Conservation (phyloP, 2,888 invertebrate species). For the Subacronicta megacephala region DNA sequence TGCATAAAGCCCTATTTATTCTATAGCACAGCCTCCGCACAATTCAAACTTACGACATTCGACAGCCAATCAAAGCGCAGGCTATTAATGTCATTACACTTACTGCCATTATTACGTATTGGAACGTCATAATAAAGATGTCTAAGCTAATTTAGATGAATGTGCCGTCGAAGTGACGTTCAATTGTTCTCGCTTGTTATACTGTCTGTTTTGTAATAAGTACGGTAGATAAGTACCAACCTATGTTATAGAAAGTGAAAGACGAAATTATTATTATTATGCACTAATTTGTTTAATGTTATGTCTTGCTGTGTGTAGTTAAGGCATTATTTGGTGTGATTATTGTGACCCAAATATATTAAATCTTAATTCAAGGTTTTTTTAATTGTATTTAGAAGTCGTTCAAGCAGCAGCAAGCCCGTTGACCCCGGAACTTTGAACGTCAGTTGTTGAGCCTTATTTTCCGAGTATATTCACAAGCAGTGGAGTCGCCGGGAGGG, state of each 20-base stretch:
- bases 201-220: slow-evolving; percentile 30
- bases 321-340: slow-evolving; percentile 9
- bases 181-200: slow-evolving; percentile 36
- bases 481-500: no score
- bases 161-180: slow-evolving; percentile 49
- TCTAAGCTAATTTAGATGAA: slow-evolving; percentile 72
- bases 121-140: slow-evolving; percentile 62
- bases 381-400: no score
- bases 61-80: slow-evolving; percentile 13
- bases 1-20: no score
- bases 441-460: no score
- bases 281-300: slow-evolving; percentile 18
- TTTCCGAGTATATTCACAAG: no score
- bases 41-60: neutral
- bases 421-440: no score
- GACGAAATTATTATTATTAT: slow-evolving; percentile 34
- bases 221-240: neutral
- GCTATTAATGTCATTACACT: slow-evolving; percentile 7
- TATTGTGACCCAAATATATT: slow-evolving; percentile 1
- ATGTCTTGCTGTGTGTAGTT: slow-evolving; percentile 1
- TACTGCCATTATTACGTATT: slow-evolving; percentile 3
- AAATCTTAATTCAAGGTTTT: neutral
- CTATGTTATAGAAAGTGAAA: slow-evolving; percentile 33
- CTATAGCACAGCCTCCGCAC: no score
- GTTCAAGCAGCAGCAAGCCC: no score